Evolutionary conservation across 2,888 invertebrate genomes (phyloP).

Genomic region (Thereva nobilitata): DNA sequence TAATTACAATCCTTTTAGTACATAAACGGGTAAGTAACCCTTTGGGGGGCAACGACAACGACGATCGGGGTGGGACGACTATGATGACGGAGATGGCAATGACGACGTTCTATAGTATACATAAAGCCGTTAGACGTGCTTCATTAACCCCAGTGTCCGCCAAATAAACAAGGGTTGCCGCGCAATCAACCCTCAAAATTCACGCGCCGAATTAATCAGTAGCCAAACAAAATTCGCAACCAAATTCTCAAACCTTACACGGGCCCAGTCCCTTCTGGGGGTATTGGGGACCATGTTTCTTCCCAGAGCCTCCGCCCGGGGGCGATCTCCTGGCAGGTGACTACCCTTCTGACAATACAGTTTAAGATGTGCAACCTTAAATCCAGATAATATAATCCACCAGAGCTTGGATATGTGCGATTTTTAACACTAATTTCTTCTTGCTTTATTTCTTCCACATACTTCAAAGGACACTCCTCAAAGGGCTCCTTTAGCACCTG

Average conservation of each 20-base stretch:
- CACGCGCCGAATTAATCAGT: slow-evolving; percentile 17
- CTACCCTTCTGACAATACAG: too few relatives aligned
- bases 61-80: too few relatives aligned
- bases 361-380: too few relatives aligned
- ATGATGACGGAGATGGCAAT: background rate
- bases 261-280: background rate
- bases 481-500: too few relatives aligned
- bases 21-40: slow-evolving; percentile 12
- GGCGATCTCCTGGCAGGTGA: too few relatives aligned
- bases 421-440: too few relatives aligned
- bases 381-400: too few relatives aligned
- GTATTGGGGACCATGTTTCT: too few relatives aligned
- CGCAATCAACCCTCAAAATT: slow-evolving; percentile 6
- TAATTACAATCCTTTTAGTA: slow-evolving; percentile 30
- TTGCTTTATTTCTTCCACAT: too few relatives aligned
- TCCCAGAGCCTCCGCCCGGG: too few relatives aligned
- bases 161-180: slow-evolving; percentile 6
- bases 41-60: background rate
- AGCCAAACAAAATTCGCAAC: slow-evolving; percentile 14
- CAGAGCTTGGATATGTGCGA: too few relatives aligned
- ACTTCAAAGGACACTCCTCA: too few relatives aligned
- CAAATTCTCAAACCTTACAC: background rate
- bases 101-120: background rate
- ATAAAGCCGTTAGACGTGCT: slow-evolving; percentile 18
- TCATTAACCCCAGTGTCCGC: slow-evolving; percentile 24